Evolutionary conservation across 2,888 invertebrate genomes (phyloP).

Genomic region (Macrosiphum euphorbiae): DNA sequence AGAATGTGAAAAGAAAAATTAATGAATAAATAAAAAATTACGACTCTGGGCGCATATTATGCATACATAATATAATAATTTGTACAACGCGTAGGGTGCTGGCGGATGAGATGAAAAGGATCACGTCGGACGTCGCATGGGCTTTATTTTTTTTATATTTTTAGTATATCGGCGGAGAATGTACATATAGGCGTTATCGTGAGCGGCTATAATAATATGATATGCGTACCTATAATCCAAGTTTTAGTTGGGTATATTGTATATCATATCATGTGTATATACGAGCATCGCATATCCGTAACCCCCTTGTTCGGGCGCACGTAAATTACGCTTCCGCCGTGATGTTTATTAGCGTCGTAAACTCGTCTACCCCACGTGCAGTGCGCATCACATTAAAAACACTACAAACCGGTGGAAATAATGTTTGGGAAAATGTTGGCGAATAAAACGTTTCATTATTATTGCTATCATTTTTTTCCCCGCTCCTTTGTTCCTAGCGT

Average conservation of each 20-base stretch:
- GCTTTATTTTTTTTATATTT: background rate
- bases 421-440: slow-evolving; percentile 51
- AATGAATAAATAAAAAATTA: slow-evolving; percentile 9
- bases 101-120: background rate
- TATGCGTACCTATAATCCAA: background rate
- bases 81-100: background rate
- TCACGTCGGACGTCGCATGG: background rate
- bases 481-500: slow-evolving; percentile 22
- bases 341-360: slow-evolving; percentile 60
- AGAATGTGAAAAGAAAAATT: background rate
- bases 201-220: background rate
- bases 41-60: background rate
- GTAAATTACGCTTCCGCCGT: slow-evolving; percentile 45
- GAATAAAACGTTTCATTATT: slow-evolving; percentile 19
- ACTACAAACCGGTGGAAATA: slow-evolving; percentile 25
- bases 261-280: background rate
- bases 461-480: background rate
- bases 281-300: background rate
- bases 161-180: background rate
- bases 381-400: background rate
- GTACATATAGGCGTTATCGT: background rate
- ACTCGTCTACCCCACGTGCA: background rate
- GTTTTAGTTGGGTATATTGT: background rate
- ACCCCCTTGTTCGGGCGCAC: background rate
- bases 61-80: background rate